Evolutionary conservation across 2,113 vertebrate species (phyloP), one percentile per base, ranked within the genome.

Genomic region (Lathamus discolor): DNA sequence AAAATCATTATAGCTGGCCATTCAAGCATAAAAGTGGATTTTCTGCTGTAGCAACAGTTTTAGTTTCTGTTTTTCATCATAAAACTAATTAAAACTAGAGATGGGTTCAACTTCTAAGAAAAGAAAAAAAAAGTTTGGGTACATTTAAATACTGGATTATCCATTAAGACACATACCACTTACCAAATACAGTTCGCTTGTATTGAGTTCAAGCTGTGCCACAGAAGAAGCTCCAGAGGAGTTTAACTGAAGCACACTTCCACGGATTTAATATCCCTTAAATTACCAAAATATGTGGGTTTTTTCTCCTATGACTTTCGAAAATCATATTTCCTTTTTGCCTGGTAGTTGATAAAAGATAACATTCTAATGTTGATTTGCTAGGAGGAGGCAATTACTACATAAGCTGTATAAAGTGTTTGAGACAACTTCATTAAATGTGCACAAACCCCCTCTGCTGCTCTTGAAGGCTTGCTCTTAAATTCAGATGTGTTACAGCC

Each of bases 11-110:
- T 43, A 95, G 69, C 80, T 88, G 82, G 77, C 72, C 80, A 96
- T 95, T 97, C 91, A 96, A 96, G 92, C 83, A 93, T 94, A 97
- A 97, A 97, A 95, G 91, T 95, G 95, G 83, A 96, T 97, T 97
- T 97, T 97, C 85, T 97, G 90, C 90, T 94, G 92, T 63, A 90
- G 81, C 66, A 97, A 97, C 37, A 93, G 63, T 94, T 97, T 97
- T 94, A 55, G 66, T 78, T 95, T 89, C 78, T 92, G 78, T 37
- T 95, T 97, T 96, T 96, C 94, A 97, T 96, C 88, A 91, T 86
- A 89, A 96, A 97, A 95, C 91, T 97, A 97, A 97, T 98, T 97
- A 97, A 74, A 93, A 97, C 70, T 77, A 75, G 72, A 77, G 86
- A 96, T 52, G 28, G 28, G 37, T 74, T 86, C 55, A 91, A 83